Percentiles rank a stretch among this genome's conserved stretches.
Conservation (phyloP, 2,113 vertebrate species). For the Apodemus speciosus region DNA sequence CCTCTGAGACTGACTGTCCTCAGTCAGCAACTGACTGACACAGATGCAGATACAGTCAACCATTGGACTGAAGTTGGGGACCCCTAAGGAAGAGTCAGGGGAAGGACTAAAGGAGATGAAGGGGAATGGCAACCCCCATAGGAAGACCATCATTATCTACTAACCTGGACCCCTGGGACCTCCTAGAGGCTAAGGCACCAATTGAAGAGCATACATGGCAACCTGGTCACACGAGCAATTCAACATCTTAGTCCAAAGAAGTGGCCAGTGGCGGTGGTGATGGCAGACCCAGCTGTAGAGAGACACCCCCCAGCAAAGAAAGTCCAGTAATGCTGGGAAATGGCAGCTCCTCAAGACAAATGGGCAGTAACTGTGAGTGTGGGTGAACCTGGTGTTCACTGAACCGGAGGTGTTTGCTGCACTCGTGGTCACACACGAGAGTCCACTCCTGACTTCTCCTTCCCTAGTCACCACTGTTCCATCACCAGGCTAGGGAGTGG, state of each 20-base stretch:
- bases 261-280: not conserved
- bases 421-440: slow-evolving; percentile 92
- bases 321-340: slow-evolving; percentile 71
- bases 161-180: too few relatives aligned
- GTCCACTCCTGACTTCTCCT: slow-evolving; percentile 92
- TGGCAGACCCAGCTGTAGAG: slow-evolving; percentile 78
- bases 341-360: slow-evolving; percentile 81
- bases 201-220: too few relatives aligned
- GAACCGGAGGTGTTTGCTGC: slow-evolving; percentile 89
- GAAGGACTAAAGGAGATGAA: too few relatives aligned
- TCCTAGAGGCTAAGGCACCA: too few relatives aligned
- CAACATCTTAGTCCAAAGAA: not conserved
- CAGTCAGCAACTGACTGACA: too few relatives aligned
- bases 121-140: too few relatives aligned
- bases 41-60: too few relatives aligned
- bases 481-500: slow-evolving; percentile 93
- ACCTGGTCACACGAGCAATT: not conserved
- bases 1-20: too few relatives aligned
- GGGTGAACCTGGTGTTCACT: slow-evolving; percentile 67
- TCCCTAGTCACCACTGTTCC: slow-evolving; percentile 92
- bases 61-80: too few relatives aligned
- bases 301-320: slow-evolving; percentile 15
- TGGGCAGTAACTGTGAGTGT: slow-evolving; percentile 55
- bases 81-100: too few relatives aligned
- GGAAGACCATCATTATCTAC: too few relatives aligned